Percentiles rank a stretch among this genome's conserved stretches.
phyloP scores from a whole-genome alignment of 2,888 invertebrate genomes.

The Cataglyphis albicans region DNA sequence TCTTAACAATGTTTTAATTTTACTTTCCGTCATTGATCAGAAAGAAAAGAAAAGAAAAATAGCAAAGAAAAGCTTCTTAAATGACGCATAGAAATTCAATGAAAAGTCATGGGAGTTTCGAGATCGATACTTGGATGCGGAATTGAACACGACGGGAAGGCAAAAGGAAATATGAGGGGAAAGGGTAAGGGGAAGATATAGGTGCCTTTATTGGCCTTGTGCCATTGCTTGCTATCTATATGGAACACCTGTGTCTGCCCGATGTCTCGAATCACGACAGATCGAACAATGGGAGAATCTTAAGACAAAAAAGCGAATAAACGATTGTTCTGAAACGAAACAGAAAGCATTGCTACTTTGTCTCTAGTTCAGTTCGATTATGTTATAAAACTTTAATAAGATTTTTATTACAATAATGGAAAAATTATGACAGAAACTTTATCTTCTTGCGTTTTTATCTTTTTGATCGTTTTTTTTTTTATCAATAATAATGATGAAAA shows the following conservation, averaged over 20 bases:
- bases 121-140: slow-evolving; percentile 79
- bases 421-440: neutral
- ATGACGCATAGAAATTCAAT: slow-evolving; percentile 79
- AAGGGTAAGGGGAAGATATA: slow-evolving; percentile 66
- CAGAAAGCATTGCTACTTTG: slow-evolving; percentile 44
- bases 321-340: slow-evolving; percentile 38
- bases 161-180: slow-evolving; percentile 42
- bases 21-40: neutral
- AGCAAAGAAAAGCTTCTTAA: slow-evolving; percentile 71
- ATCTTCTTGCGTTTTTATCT: neutral
- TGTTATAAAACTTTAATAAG: neutral
- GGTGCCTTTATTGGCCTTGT: slow-evolving; percentile 84
- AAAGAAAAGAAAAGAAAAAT: slow-evolving; percentile 58
- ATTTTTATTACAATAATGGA: neutral
- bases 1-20: neutral
- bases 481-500: neutral
- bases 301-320: slow-evolving; percentile 27
- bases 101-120: slow-evolving; percentile 77
- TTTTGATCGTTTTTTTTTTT: neutral
- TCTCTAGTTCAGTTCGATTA: slow-evolving; percentile 6
- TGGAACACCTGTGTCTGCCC: slow-evolving; percentile 83
- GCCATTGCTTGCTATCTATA: slow-evolving; percentile 84
- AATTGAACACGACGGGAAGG: slow-evolving; percentile 26
- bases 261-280: slow-evolving; percentile 64
- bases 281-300: slow-evolving; percentile 60